phyloP scores from a whole-genome alignment of 2,113 vertebrate genomes.

The Paramisgurnus dabryanus region DNA sequence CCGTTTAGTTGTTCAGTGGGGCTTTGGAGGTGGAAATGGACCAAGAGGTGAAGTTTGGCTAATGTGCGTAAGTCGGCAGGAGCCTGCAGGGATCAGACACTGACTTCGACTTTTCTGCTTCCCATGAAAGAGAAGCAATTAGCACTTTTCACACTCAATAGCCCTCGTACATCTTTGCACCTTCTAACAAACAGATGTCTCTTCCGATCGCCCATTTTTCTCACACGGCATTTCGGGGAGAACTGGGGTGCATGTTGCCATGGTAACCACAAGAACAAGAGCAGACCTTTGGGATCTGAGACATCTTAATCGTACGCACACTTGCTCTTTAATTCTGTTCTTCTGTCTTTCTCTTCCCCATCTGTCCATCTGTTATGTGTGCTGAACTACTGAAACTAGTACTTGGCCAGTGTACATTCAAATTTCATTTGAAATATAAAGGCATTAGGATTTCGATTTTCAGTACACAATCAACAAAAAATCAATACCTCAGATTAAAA shows the following conservation, averaged over 20 bases:
- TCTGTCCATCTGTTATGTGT: background rate
- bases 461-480: too few species aligned
- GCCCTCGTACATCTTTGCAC: slow-evolving; percentile 33
- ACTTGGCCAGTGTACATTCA: too few species aligned
- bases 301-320: slow-evolving; percentile 39
- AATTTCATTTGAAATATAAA: too few species aligned
- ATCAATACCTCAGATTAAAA: too few species aligned
- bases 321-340: slow-evolving; percentile 6
- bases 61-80: slow-evolving; percentile 33
- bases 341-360: background rate
- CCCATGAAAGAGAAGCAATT: slow-evolving; percentile 52
- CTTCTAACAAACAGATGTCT: slow-evolving; percentile 42
- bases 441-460: too few species aligned
- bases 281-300: slow-evolving; percentile 41
- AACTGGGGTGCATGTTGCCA: slow-evolving; percentile 48
- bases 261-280: slow-evolving; percentile 48
- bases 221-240: slow-evolving; percentile 38
- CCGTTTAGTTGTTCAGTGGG: background rate
- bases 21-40: slow-evolving; percentile 7
- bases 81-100: slow-evolving; percentile 12
- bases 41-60: slow-evolving; percentile 25
- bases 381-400: too few species aligned
- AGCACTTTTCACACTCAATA: slow-evolving; percentile 47
- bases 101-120: slow-evolving; percentile 27
- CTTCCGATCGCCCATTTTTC: slow-evolving; percentile 19